Percentiles rank a stretch among this genome's conserved stretches.
Conservation (phyloP, 2,113 vertebrate genomes). For the Poecile atricapillus region DNA sequence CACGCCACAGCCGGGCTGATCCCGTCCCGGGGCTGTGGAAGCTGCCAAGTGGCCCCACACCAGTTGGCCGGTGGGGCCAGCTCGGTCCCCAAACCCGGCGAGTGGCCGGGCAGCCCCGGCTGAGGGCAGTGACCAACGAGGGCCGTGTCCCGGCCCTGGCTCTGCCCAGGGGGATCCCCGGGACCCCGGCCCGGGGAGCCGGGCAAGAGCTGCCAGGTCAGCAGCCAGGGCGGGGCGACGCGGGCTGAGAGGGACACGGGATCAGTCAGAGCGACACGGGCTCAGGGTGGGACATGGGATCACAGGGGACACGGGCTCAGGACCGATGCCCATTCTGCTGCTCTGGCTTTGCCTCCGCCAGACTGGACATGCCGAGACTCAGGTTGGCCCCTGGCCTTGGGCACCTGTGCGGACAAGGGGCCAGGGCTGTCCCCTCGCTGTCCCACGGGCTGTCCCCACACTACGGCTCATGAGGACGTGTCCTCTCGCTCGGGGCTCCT, state of each 20-base stretch:
- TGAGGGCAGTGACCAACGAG: not conserved
- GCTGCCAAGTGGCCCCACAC: fast-evolving
- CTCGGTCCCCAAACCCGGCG: not conserved
- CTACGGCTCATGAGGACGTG: fast-evolving
- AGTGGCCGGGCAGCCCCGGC: not conserved
- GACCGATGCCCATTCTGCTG: fast-evolving
- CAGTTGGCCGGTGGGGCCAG: fast-evolving
- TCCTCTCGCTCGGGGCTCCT: not conserved
- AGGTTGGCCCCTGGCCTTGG: not conserved
- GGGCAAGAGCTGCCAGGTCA: not conserved
- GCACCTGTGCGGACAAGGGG: not conserved
- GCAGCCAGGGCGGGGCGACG: not conserved
- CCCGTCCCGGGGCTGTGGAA: too few species aligned
- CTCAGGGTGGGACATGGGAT: fast-evolving
- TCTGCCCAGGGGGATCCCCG: fast-evolving
- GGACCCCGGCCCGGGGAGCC: not conserved
- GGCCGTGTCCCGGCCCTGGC: not conserved
- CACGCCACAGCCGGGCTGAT: not conserved
- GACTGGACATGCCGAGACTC: fast-evolving
- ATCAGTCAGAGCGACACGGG: not conserved
- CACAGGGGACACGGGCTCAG: not conserved
- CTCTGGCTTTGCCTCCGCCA: not conserved
- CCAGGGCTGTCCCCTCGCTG: not conserved
- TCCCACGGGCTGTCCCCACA: not conserved
- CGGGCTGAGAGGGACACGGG: not conserved